These are phyloP conservation scores for Seriola rivoliana DNA, from an alignment of 2,113 vertebrate genomes.

Conservation along the genomic window DNA sequence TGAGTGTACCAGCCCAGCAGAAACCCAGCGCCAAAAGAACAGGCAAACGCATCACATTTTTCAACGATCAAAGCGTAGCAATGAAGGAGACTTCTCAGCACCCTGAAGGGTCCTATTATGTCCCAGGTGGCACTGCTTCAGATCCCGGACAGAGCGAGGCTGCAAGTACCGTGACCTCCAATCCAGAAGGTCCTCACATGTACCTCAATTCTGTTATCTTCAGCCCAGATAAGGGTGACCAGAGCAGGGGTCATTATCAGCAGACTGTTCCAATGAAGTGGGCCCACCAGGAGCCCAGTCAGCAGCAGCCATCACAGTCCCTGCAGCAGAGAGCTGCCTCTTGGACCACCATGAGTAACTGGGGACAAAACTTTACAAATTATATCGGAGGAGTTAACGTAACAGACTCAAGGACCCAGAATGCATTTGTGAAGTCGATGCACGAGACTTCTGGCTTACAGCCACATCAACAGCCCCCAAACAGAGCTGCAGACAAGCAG, in stretches of 20 bases:
- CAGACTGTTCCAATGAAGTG: constrained; percentile 90
- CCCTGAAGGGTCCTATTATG: constrained; percentile 89
- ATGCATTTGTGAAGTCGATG: constrained; percentile 77
- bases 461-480: constrained; percentile 76
- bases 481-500: constrained; percentile 87
- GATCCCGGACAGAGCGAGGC: constrained; percentile 83
- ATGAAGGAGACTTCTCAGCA: constrained; percentile 90
- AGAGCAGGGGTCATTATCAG: constrained; percentile 90
- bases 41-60: constrained; percentile 93
- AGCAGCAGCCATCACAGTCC: constrained; percentile 73
- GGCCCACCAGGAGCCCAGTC: constrained; percentile 81
- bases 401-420: constrained; percentile 82
- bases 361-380: constrained; percentile 87
- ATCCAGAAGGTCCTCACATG: constrained; percentile 82
- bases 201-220: constrained; percentile 93
- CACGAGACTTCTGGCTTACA: constrained; percentile 82
- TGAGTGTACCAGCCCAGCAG: constrained; percentile 95
- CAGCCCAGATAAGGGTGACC: constrained; percentile 89
- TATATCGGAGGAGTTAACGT: constrained; percentile 86
- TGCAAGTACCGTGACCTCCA: constrained; percentile 73
- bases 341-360: constrained; percentile 88
- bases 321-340: constrained; percentile 85
- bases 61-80: constrained; percentile 86
- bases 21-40: constrained; percentile 92
- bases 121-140: constrained; percentile 82